Conservation (phyloP, 2,113 vertebrate genomes). For the Cavia porcellus region DNA sequence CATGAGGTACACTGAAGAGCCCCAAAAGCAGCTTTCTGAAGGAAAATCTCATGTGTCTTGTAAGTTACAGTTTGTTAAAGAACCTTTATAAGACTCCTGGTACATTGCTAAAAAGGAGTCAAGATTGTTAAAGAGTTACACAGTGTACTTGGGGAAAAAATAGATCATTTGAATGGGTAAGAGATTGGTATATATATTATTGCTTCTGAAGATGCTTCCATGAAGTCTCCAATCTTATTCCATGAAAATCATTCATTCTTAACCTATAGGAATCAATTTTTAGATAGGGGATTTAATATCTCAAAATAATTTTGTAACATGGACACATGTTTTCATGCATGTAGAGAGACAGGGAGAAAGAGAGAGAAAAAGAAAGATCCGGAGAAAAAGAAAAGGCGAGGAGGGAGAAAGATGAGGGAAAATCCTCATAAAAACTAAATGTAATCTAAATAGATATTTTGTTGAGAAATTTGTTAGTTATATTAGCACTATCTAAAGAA, state of each 20-base stretch:
- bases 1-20: background rate
- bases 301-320: slow-evolving; percentile 11
- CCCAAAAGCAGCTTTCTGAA: background rate
- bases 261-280: background rate
- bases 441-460: background rate
- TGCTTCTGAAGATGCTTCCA: slow-evolving; percentile 12
- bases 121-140: background rate
- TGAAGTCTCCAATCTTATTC: background rate
- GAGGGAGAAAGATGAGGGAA: background rate
- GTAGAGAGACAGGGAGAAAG: background rate
- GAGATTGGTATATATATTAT: background rate
- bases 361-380: background rate
- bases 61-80: background rate
- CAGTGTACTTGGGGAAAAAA: background rate
- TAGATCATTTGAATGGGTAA: background rate
- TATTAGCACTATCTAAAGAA: background rate
- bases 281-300: background rate
- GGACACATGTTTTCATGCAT: background rate
- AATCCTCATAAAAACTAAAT: background rate
- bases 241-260: background rate
- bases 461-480: background rate
- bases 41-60: background rate
- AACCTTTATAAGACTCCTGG: background rate
- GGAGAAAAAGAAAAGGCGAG: background rate
- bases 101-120: background rate